Percentiles rank a stretch among this genome's conserved stretches.
phyloP scores from a whole-genome alignment of 1,140 invertebrate genomes.

The Nixonia krombeini region DNA sequence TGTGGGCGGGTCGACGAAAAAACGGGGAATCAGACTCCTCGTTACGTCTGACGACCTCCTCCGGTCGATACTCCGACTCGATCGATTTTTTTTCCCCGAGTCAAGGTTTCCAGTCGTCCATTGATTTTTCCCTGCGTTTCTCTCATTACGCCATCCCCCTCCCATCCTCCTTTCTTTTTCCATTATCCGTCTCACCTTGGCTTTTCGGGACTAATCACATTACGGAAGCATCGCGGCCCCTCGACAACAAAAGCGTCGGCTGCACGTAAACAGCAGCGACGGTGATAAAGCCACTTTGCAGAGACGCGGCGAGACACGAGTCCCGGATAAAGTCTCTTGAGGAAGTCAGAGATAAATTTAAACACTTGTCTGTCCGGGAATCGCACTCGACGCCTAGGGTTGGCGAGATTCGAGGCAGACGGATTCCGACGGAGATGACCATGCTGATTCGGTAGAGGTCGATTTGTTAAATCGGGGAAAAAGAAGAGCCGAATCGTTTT shows the following conservation, averaged over 20 bases:
- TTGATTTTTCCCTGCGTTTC: too few relatives aligned
- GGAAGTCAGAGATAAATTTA: not conserved
- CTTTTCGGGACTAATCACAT: conserved; percentile 3
- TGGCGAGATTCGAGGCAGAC: conserved; percentile 17
- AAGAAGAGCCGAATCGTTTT: conserved; percentile 32
- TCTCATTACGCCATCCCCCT: too few relatives aligned
- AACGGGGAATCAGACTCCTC: too few relatives aligned
- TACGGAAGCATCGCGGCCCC: not conserved
- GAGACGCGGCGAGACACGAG: not conserved
- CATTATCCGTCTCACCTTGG: too few relatives aligned
- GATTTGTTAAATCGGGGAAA: conserved; percentile 60
- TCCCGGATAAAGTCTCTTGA: not conserved
- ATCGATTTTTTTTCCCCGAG: too few relatives aligned
- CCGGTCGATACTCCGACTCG: too few relatives aligned
- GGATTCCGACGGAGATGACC: conserved; percentile 23
- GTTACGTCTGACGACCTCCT: too few relatives aligned
- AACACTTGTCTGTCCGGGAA: not conserved
- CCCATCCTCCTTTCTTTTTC: too few relatives aligned
- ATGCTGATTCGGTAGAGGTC: conserved; percentile 39
- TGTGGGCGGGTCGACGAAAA: too few relatives aligned
- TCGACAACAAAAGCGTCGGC: conserved; percentile 1
- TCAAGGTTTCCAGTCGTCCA: too few relatives aligned
- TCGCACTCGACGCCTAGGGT: not conserved
- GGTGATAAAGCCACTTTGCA: conserved; percentile 6
- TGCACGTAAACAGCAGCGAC: conserved; percentile 3